phyloP scores from a whole-genome alignment of 2,797 vertebrate genomes.

The Helarctos malayanus region DNA sequence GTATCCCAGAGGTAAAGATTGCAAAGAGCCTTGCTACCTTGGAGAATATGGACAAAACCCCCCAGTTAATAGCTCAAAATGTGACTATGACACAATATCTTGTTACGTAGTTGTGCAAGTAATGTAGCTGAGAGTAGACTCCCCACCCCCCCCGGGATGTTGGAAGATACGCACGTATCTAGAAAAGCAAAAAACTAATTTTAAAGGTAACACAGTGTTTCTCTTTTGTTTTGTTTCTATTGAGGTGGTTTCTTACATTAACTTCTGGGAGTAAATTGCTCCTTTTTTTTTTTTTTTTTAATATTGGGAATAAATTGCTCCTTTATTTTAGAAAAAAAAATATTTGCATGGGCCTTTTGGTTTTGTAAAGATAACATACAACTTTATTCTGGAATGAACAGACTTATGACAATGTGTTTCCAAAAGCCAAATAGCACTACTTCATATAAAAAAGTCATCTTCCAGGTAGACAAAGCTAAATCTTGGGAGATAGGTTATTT shows the following conservation, averaged over 20 bases:
- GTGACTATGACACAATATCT: background rate
- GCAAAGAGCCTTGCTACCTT: background rate
- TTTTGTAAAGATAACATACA: background rate
- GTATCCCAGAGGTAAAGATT: background rate
- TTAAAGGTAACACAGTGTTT: background rate
- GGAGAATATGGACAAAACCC: background rate
- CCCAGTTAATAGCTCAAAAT: background rate
- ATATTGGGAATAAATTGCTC: background rate
- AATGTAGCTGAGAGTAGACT: background rate
- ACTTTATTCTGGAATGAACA: background rate
- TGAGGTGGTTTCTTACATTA: background rate
- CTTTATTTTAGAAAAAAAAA: slow-evolving; percentile 48
- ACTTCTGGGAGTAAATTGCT: background rate
- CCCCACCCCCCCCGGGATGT: background rate
- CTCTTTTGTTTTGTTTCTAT: background rate
- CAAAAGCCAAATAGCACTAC: background rate
- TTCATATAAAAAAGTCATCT: background rate
- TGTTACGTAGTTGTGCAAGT: background rate
- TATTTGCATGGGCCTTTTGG: background rate
- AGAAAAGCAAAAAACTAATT: background rate
- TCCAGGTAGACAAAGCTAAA: background rate
- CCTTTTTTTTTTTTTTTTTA: background rate
- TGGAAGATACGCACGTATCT: background rate
- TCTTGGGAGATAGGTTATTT: slow-evolving; percentile 2
- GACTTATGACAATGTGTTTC: background rate